Evolutionary conservation across 2,888 invertebrate species (phyloP).

Genomic region (Silvanus unidentatus): DNA sequence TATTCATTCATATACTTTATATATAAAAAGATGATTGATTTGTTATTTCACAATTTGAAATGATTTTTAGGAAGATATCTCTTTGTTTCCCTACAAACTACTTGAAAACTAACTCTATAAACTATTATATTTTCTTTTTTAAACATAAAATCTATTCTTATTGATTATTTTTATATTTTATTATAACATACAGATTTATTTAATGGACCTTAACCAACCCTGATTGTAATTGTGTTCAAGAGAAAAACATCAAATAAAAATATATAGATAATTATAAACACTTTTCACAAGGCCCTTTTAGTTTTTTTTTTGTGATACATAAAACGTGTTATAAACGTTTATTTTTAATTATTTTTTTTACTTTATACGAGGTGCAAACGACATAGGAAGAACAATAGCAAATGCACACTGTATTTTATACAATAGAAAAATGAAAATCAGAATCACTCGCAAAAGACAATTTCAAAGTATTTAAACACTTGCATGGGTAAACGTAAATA

Average conservation of each 20-base stretch:
- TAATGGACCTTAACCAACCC: constrained; percentile 27
- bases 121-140: too few species aligned
- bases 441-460: constrained; percentile 8
- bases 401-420: constrained; percentile 1
- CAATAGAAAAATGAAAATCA: constrained; percentile 4
- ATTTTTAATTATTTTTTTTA: too few species aligned
- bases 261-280: neutral
- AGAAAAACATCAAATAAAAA: neutral
- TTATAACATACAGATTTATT: constrained; percentile 12
- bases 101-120: too few species aligned
- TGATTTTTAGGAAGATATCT: too few species aligned
- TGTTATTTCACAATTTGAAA: too few species aligned
- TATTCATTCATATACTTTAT: neutral
- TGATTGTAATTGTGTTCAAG: constrained; percentile 11
- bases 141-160: too few species aligned
- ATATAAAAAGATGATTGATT: too few species aligned
- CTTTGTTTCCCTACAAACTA: too few species aligned
- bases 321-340: too few species aligned
- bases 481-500: too few species aligned
- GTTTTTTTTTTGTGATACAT: constrained; percentile 4
- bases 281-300: constrained; percentile 16
- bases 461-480: neutral
- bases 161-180: too few species aligned
- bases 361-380: neutral
- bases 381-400: neutral